A percentile compares a stretch with the other conserved stretches of the same genome.
Evolutionary conservation across 1,140 invertebrate genomes (phyloP).

Genomic region (Drosophila persimilis): DNA sequence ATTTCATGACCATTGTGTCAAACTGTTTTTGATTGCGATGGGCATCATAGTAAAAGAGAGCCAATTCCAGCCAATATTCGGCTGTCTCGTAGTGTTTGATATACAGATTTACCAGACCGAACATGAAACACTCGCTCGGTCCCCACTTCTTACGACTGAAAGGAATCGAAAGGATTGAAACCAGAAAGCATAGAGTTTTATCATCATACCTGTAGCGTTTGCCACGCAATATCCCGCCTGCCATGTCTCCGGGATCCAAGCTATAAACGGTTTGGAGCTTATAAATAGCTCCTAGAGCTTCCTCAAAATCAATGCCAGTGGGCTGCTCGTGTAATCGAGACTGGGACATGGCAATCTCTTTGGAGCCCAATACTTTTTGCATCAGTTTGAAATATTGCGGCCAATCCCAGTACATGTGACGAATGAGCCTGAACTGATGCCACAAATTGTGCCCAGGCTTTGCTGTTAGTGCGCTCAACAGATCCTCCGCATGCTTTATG

Average conservation of each 20-base stretch:
- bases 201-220: slow-evolving; percentile 6
- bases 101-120: slow-evolving; percentile 16
- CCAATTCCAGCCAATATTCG: slow-evolving; percentile 22
- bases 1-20: slow-evolving; percentile 9
- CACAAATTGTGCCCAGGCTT: not conserved
- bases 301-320: slow-evolving; percentile 11
- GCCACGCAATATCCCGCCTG: slow-evolving; percentile 7
- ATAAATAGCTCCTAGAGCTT: slow-evolving; percentile 11
- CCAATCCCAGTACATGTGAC: slow-evolving; percentile 21
- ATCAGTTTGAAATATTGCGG: slow-evolving; percentile 14
- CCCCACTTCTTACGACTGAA: slow-evolving; percentile 8
- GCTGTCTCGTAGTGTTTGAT: slow-evolving; percentile 4
- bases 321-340: not conserved
- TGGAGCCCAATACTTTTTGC: not conserved
- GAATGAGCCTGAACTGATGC: slow-evolving; percentile 1
- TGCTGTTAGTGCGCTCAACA: not conserved
- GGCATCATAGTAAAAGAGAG: not conserved
- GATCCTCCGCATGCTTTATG: slow-evolving; percentile 1
- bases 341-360: slow-evolving; percentile 1
- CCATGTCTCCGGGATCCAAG: slow-evolving; percentile 14
- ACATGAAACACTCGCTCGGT: slow-evolving; percentile 17
- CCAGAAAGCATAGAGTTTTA: not conserved
- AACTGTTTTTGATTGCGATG: slow-evolving; percentile 1
- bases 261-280: slow-evolving; percentile 22
- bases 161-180: not conserved